Conservation (phyloP, 2,888 invertebrate genomes). For the Oscheius sp. region DNA sequence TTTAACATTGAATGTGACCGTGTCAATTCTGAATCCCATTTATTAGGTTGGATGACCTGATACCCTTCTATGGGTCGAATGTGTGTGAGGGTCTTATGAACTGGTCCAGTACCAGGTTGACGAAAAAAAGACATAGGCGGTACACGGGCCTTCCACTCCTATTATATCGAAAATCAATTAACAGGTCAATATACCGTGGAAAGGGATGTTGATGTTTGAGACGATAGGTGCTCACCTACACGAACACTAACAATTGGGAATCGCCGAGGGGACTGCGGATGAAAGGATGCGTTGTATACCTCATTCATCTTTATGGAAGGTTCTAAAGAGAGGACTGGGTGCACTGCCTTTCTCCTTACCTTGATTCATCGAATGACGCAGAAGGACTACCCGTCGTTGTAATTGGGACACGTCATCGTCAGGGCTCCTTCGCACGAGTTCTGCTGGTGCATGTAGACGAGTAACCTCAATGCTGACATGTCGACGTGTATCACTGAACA, state of each 20-base stretch:
- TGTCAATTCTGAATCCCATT: neutral
- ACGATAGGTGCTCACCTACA: conserved; percentile 8
- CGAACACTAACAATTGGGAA: conserved; percentile 5
- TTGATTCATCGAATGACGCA: conserved; percentile 7
- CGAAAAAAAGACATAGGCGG: neutral
- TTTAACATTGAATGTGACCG: neutral
- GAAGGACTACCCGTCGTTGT: conserved; percentile 5
- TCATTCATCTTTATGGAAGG: conserved; percentile 8
- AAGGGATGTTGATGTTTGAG: too few species aligned
- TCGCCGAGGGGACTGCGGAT: too few species aligned
- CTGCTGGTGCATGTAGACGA: conserved; percentile 3
- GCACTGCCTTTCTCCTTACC: neutral
- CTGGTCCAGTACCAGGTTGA: conserved; percentile 1
- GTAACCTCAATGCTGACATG: conserved; percentile 14
- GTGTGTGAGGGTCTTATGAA: neutral
- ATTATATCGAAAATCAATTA: too few species aligned
- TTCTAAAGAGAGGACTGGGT: neutral
- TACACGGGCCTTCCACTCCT: conserved; percentile 13
- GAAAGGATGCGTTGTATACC: neutral
- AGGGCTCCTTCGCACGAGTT: conserved; percentile 12
- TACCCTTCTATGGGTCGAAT: conserved; percentile 12
- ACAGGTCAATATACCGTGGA: too few species aligned
- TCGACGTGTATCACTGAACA: neutral
- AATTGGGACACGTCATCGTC: conserved; percentile 17
- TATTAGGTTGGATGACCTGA: neutral